These are phyloP conservation scores for Melieria picta DNA, from an alignment of 2,888 invertebrate genomes.

Conservation along the genomic window DNA sequence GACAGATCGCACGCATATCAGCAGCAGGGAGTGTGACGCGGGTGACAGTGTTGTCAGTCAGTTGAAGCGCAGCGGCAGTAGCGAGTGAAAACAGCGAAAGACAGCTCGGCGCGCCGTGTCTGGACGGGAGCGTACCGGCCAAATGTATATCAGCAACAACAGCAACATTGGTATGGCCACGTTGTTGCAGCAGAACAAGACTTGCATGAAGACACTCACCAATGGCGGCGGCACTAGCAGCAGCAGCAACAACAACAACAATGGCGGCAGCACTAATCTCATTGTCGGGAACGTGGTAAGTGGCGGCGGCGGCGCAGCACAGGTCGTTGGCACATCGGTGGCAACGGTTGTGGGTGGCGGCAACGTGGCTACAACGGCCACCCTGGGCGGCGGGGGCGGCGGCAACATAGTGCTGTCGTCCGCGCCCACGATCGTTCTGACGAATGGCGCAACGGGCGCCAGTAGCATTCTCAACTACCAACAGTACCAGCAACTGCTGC, in stretches of 20 bases:
- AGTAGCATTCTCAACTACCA: conserved; percentile 44
- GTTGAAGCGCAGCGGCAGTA: too few relatives aligned
- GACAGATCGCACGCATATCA: too few relatives aligned
- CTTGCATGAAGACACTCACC: conserved; percentile 80
- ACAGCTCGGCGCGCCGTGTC: neutral
- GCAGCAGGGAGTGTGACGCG: too few relatives aligned
- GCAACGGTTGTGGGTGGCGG: conserved; percentile 20
- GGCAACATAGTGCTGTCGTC: conserved; percentile 43
- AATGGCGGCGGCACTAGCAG: conserved; percentile 33
- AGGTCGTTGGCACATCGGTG: conserved; percentile 3
- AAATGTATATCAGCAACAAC: conserved; percentile 58
- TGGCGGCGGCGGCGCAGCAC: conserved; percentile 1
- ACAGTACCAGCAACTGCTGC: conserved; percentile 48
- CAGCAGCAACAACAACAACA: conserved; percentile 10
- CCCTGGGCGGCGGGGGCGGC: conserved; percentile 35
- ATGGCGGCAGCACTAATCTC: conserved; percentile 10
- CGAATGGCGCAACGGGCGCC: conserved; percentile 46
- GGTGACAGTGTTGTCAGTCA: too few relatives aligned
- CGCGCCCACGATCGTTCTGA: conserved; percentile 44
- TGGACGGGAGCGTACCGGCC: conserved; percentile 16
- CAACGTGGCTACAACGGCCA: conserved; percentile 38
- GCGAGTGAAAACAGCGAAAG: conserved; percentile 9
- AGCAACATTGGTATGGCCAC: conserved; percentile 74
- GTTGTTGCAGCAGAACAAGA: conserved; percentile 79
- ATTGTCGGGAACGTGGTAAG: conserved; percentile 18